phyloP scores from a whole-genome alignment of 2,888 invertebrate genomes.

The Heliconius hortense region DNA sequence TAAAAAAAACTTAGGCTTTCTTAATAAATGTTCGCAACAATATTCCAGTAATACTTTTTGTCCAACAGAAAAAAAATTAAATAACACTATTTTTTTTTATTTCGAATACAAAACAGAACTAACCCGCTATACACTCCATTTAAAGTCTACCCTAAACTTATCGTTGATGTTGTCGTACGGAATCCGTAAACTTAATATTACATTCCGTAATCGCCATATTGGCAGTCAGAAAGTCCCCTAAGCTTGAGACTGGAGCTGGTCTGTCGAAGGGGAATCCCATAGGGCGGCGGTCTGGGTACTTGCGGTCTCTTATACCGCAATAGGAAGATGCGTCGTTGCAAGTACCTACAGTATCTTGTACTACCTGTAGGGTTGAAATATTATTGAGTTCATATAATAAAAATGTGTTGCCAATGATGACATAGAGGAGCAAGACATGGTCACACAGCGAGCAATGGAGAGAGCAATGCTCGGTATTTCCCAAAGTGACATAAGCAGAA shows the following conservation, averaged over 20 bases:
- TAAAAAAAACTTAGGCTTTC: no score
- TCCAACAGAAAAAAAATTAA: no score
- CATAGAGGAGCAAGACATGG: no score
- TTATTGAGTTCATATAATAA: no score
- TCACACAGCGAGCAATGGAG: no score
- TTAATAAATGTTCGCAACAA: no score
- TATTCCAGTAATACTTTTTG: no score
- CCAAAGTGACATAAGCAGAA: no score
- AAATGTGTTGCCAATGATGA: no score
- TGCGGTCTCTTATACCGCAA: constrained; percentile 86
- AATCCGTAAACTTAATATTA: constrained; percentile 82
- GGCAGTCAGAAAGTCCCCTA: constrained; percentile 86
- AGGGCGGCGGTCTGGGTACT: constrained; percentile 84
- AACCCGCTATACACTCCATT: neutral
- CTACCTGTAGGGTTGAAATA: constrained; percentile 60
- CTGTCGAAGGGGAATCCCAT: constrained; percentile 93
- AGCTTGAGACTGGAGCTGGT: constrained; percentile 79
- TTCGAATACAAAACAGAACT: neutral
- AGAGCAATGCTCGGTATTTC: no score
- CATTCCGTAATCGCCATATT: constrained; percentile 87
- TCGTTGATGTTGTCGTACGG: constrained; percentile 58
- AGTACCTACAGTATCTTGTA: constrained; percentile 76
- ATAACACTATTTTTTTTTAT: no score
- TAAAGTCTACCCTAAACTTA: constrained; percentile 17
- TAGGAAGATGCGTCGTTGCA: constrained; percentile 86